Evolutionary conservation across 2,888 invertebrate genomes (phyloP), one percentile per base, ranked within the genome.

Genomic region (Mesorhabditis sp.): DNA sequence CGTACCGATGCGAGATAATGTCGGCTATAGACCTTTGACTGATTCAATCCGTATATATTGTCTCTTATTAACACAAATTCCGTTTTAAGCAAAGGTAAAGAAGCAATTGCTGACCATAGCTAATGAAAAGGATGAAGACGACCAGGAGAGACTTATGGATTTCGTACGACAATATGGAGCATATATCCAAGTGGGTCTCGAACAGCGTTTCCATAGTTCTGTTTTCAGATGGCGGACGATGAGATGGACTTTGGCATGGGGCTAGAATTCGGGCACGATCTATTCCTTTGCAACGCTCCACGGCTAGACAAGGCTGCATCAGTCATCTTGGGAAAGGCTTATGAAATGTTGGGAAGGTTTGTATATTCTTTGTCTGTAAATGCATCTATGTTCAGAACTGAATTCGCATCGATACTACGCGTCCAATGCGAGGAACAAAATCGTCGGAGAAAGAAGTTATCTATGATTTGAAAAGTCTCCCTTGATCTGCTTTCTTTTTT

Each of bases 191-290:
- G 79, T 79, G 64, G 28, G 64, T 43, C 50, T 68, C 15, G 62
- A 50, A 13, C 58, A 28, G 28, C 28, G 28, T 28, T 28, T 28
- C 28, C 28, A 50, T 50, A 10, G 50, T 50, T 42, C 43, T 44
- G 28, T 45, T 69, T 93, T 5, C 92, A 91, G 86, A 93, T 93
- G 86, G 96, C 95, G 0, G 91, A 92, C 70, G 96, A 96, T 85
- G 96, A 97, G 86, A 92, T 92, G 85, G 95, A 96, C 86, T 95
- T 94, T 87, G 96, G 79, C 3, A 94, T 93, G 68, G 92, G 93
- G 0, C 87, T 96, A 3, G 95, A 96, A 86, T 88, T 93, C 58
- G 95, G 94, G 0, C 90, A 93, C 77, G 91, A 93, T 86, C 87
- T 96, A 66, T 93, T 95, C 85, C 91, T 76, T 4, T 73, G 78